Evolutionary conservation across 2,888 invertebrate genomes (phyloP).

Genomic region (Lochmaea capreae): DNA sequence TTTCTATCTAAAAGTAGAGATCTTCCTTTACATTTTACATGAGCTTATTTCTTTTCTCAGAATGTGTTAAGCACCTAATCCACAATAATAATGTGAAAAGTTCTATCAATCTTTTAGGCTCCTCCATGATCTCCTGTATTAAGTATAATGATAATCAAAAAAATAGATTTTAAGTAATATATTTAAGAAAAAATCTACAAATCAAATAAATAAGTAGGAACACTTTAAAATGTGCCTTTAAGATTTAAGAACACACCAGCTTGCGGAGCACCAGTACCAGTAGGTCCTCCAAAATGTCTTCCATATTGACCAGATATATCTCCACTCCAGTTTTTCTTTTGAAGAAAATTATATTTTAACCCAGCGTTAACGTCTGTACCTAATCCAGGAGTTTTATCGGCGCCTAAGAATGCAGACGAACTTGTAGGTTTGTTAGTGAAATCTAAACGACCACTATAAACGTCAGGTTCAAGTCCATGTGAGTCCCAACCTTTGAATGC

Average conservation of each 20-base stretch:
- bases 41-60: no score
- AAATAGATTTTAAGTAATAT: no score
- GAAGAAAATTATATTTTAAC: slow-evolving; percentile 47
- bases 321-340: slow-evolving; percentile 47
- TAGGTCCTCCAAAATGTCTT: slow-evolving; percentile 52
- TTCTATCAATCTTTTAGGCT: no score
- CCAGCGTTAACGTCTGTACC: slow-evolving; percentile 53
- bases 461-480: slow-evolving; percentile 49
- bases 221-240: slow-evolving; percentile 35
- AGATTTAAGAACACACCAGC: slow-evolving; percentile 41
- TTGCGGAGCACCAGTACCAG: slow-evolving; percentile 51
- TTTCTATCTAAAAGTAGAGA: no score
- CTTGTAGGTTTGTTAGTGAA: slow-evolving; percentile 52
- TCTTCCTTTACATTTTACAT: no score
- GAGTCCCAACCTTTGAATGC: slow-evolving; percentile 50
- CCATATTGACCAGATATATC: slow-evolving; percentile 51
- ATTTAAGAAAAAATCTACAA: background rate
- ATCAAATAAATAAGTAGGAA: background rate
- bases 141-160: no score
- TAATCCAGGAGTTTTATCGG: slow-evolving; percentile 46
- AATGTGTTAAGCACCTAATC: no score
- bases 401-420: slow-evolving; percentile 49
- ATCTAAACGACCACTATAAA: slow-evolving; percentile 51
- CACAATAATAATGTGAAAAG: no score
- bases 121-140: no score